Evolutionary conservation across 2,113 vertebrate species (phyloP), one percentile per base, ranked within the genome.

Genomic region (Eclectus roratus): DNA sequence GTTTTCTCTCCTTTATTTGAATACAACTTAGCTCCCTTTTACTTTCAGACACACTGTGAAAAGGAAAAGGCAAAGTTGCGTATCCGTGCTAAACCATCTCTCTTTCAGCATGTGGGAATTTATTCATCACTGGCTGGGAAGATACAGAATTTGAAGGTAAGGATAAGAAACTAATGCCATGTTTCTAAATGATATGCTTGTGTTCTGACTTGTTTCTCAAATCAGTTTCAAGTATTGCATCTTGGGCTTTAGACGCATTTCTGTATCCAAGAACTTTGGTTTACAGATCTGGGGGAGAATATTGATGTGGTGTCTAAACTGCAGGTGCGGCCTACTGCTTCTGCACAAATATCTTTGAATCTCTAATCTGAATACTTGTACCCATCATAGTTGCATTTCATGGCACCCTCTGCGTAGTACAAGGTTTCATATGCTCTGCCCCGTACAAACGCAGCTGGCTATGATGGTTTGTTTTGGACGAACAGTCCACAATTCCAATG

Each of bases 51-150:
- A 69, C 73, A 97, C 33, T 98, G 98, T 92, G 76, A 89, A 44
- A 66, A 65, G 11, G 96, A 96, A 78, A 98, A 98, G 81, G 95
- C 90, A 20, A 90, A 95, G 71, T 47, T 97, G 39, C 95, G 97
- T n/a, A 87, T 98, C 80, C 95, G 69, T 72, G 98, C 98, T 88
- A 98, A 96, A 33, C 98, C 98, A n/a, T 98, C 98, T 71, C 97
- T 98, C 41, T 98, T 98, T 79, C 98, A 98, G 90, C 98, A 98
- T 10, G 88, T 98, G 89, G 98, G 98, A 69, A 63, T 68, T 80
- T 49, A 97, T 50, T 98, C 98, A 19, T 98, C 98, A 4, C 47
- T 98, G 64, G 13, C 85, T 71, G 97, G 96, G 68, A 97, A 93
- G 96, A 90, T 97, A 86, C 98, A 98, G 77, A 64, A 96, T 68